A percentile compares a stretch with the other conserved stretches of the same genome.
Evolutionary conservation across 2,888 invertebrate genomes (phyloP).

Genomic region (Adelognathus sp.): DNA sequence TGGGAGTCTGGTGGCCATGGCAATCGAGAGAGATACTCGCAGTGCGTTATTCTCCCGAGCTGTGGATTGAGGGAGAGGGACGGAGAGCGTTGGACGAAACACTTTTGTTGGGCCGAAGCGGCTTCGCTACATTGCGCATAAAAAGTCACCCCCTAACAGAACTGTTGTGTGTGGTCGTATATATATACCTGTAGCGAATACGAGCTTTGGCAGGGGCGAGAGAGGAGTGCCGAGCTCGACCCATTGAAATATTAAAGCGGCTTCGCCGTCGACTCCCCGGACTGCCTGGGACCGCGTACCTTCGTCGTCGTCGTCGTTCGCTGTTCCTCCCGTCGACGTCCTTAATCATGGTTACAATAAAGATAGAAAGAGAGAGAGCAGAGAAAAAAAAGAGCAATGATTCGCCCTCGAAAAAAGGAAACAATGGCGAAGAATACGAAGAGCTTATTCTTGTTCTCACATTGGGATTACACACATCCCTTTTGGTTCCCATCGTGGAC

Average conservation of each 20-base stretch:
- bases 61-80: constrained; percentile 2
- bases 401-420: constrained; percentile 2
- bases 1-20: constrained; percentile 28
- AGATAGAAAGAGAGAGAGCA: not conserved
- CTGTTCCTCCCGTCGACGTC: constrained; percentile 30
- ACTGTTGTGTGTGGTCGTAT: constrained; percentile 19
- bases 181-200: constrained; percentile 3
- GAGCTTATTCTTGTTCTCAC: not conserved
- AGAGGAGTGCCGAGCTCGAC: constrained; percentile 29
- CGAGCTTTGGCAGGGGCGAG: constrained; percentile 16
- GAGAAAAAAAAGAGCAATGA: constrained; percentile 4
- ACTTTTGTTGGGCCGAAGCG: constrained; percentile 5
- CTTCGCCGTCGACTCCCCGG: constrained; percentile 25
- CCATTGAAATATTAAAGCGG: constrained; percentile 62
- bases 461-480: not conserved
- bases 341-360: constrained; percentile 44
- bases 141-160: constrained; percentile 60
- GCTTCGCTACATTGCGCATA: constrained; percentile 46
- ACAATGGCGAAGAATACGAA: not conserved
- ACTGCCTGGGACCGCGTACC: not conserved
- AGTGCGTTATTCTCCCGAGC: constrained; percentile 24
- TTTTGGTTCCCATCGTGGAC: not conserved
- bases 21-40: constrained; percentile 39
- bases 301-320: constrained; percentile 23
- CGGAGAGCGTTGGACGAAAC: constrained; percentile 22